phyloP scores from a whole-genome alignment of 2,797 vertebrate genomes.

The Balearica regulorum region DNA sequence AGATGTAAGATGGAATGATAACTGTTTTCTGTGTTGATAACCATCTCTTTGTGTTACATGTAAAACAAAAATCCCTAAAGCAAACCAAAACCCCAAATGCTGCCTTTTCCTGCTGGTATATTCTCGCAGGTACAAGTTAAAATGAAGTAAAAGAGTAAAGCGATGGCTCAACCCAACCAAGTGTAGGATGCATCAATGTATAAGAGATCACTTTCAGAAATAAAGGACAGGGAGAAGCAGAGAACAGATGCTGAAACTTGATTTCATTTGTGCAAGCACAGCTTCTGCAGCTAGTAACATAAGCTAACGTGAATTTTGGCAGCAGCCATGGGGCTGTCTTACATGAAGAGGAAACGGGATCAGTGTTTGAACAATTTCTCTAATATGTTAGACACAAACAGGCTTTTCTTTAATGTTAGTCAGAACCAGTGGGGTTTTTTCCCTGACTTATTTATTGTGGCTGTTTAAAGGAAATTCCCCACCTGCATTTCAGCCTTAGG shows the following conservation, averaged over 20 bases:
- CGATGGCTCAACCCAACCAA: background rate
- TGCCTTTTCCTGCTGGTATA: background rate
- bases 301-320: slow-evolving; percentile 23
- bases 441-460: background rate
- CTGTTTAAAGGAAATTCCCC: slow-evolving; percentile 22
- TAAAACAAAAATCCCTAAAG: background rate
- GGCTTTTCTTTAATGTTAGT: slow-evolving; percentile 48
- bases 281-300: background rate
- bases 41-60: background rate
- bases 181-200: background rate
- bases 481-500: background rate
- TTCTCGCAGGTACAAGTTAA: background rate
- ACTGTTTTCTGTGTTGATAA: background rate
- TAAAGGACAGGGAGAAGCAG: background rate
- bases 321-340: background rate
- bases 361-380: slow-evolving; percentile 22
- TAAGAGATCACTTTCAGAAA: background rate
- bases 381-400: slow-evolving; percentile 14
- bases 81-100: background rate
- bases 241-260: background rate
- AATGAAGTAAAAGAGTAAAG: background rate
- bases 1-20: background rate
- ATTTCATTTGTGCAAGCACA: slow-evolving; percentile 4
- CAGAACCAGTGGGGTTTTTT: background rate
- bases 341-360: slow-evolving; percentile 21